Evolutionary conservation across 2,888 invertebrate genomes (phyloP).

Genomic region (Nezara viridula): DNA sequence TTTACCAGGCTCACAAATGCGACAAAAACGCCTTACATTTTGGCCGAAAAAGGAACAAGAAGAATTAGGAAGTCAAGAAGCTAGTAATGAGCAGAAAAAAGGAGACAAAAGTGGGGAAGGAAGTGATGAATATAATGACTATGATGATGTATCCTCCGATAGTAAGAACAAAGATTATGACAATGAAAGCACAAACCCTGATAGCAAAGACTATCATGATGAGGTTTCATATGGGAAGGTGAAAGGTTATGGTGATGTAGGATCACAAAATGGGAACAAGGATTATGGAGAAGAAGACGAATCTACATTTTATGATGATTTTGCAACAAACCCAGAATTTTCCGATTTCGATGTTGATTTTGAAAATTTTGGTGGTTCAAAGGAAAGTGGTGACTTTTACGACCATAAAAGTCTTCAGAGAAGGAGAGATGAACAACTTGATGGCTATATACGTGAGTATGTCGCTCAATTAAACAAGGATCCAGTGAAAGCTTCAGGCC

Average conservation of each 20-base stretch:
- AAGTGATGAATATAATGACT: conserved; percentile 57
- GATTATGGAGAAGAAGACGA: conserved; percentile 38
- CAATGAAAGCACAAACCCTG: neutral
- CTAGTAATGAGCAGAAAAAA: conserved; percentile 16
- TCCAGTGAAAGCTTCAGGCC: conserved; percentile 56
- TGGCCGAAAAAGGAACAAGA: conserved; percentile 14
- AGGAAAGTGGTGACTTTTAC: neutral
- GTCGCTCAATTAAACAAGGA: conserved; percentile 61
- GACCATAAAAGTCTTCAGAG: neutral
- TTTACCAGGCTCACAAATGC: conserved; percentile 5
- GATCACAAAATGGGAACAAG: neutral
- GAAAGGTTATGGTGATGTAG: neutral
- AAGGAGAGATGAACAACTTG: conserved; percentile 54
- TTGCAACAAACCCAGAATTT: conserved; percentile 58
- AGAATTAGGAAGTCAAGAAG: conserved; percentile 22
- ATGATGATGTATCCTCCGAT: conserved; percentile 17
- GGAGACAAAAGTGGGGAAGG: conserved; percentile 49
- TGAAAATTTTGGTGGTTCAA: conserved; percentile 54
- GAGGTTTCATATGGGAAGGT: neutral
- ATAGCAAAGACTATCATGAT: conserved; percentile 9
- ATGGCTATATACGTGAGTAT: conserved; percentile 62
- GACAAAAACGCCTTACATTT: conserved; percentile 41
- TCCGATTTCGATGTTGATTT: conserved; percentile 61
- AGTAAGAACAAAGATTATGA: conserved; percentile 4
- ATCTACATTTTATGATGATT: conserved; percentile 36